phyloP scores from a whole-genome alignment of 2,888 invertebrate species.

The Melitaea athalia region DNA sequence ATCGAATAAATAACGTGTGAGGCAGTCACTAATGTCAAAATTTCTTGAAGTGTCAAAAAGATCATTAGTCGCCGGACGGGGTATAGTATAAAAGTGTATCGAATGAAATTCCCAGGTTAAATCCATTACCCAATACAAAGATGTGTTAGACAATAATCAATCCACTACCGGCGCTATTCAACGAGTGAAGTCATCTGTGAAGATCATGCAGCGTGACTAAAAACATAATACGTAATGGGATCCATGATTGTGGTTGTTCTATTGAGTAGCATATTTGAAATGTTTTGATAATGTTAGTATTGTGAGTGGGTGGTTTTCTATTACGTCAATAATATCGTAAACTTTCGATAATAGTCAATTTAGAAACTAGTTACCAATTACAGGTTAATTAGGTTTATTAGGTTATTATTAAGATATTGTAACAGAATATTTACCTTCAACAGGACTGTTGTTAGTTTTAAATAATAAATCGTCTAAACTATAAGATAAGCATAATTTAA shows the following conservation, averaged over 20 bases:
- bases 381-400: too few species aligned
- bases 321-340: conserved; percentile 7
- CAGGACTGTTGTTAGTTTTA: too few species aligned
- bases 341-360: background rate
- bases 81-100: background rate
- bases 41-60: too few species aligned
- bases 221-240: conserved; percentile 38
- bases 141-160: conserved; percentile 39
- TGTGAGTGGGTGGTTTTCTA: conserved; percentile 17
- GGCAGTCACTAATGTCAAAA: too few species aligned
- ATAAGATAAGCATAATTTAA: too few species aligned
- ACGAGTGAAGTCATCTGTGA: conserved; percentile 32
- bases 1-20: too few species aligned
- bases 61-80: too few species aligned
- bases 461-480: too few species aligned
- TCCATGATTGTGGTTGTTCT: conserved; percentile 33
- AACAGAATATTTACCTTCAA: too few species aligned
- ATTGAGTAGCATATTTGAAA: conserved; percentile 31
- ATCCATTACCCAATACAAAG: conserved; percentile 33
- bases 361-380: background rate
- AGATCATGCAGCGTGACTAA: conserved; percentile 41
- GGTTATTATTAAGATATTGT: too few species aligned
- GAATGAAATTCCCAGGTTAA: conserved; percentile 22
- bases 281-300: conserved; percentile 24
- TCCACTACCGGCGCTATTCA: conserved; percentile 29